These are phyloP conservation scores for Panorpa germanica DNA, from an alignment of 2,888 invertebrate species.

Conservation along the genomic window DNA sequence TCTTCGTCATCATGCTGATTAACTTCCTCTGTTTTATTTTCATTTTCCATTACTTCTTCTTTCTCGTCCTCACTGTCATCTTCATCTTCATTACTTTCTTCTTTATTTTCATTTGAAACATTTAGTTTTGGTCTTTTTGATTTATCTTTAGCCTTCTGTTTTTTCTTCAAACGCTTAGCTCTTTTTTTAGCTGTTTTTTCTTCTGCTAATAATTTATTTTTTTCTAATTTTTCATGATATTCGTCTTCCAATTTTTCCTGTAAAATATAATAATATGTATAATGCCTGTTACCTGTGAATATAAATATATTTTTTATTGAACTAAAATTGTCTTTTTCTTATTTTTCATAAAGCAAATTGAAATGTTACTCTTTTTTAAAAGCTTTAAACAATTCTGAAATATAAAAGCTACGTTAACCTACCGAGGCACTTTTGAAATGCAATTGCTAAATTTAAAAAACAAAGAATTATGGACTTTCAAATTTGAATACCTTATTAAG, in stretches of 20 bases:
- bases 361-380: too few species aligned
- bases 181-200: slow-evolving; percentile 80
- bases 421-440: too few species aligned
- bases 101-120: slow-evolving; percentile 11
- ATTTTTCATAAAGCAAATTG: slow-evolving; percentile 6
- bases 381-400: too few species aligned
- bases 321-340: slow-evolving; percentile 4
- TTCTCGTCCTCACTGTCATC: slow-evolving; percentile 1
- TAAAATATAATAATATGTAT: slow-evolving; percentile 13
- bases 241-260: slow-evolving; percentile 71
- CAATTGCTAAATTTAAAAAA: too few species aligned
- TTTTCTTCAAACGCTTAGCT: slow-evolving; percentile 69
- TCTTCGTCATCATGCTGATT: too few species aligned
- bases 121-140: slow-evolving; percentile 15
- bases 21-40: slow-evolving; percentile 2
- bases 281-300: background rate
- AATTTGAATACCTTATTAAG: too few species aligned
- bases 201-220: slow-evolving; percentile 50
- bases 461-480: too few species aligned
- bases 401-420: too few species aligned
- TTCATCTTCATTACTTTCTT: slow-evolving; percentile 1
- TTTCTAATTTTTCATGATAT: slow-evolving; percentile 61
- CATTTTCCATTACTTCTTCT: background rate
- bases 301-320: background rate
- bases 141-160: slow-evolving; percentile 23